Conservation (phyloP, 2,888 invertebrate species). For the Drosophila planitibia region DNA sequence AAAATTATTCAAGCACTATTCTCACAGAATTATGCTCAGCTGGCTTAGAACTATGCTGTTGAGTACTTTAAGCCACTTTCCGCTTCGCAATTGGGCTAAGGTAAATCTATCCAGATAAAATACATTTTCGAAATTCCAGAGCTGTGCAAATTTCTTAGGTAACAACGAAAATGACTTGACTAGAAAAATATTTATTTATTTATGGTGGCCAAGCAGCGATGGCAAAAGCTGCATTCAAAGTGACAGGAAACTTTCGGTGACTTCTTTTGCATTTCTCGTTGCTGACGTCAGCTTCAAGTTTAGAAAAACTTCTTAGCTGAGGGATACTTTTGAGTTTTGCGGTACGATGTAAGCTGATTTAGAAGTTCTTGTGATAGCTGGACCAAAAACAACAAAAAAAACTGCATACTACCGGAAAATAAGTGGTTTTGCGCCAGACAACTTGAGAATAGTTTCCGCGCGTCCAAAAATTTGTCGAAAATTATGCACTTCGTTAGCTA, state of each 20-base stretch:
- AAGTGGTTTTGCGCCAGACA: slow-evolving; percentile 29
- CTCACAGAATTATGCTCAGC: neutral
- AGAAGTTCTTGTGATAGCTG: slow-evolving; percentile 43
- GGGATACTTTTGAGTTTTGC: slow-evolving; percentile 58
- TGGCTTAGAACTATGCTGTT: neutral
- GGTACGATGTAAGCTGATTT: slow-evolving; percentile 51
- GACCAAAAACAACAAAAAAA: slow-evolving; percentile 8
- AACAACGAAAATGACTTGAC: slow-evolving; percentile 49
- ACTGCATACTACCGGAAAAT: slow-evolving; percentile 23
- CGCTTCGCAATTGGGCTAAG: slow-evolving; percentile 32
- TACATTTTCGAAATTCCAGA: slow-evolving; percentile 40
- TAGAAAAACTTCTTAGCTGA: slow-evolving; percentile 48
- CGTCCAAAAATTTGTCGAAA: slow-evolving; percentile 8
- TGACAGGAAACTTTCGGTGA: slow-evolving; percentile 58
- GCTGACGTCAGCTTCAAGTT: slow-evolving; percentile 56
- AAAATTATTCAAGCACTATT: neutral
- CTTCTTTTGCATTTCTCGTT: slow-evolving; percentile 43
- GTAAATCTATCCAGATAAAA: slow-evolving; percentile 25
- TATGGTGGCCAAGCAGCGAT: neutral
- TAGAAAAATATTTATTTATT: slow-evolving; percentile 58
- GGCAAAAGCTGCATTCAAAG: slow-evolving; percentile 47
- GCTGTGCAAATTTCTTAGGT: slow-evolving; percentile 47
- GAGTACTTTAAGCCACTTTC: slow-evolving; percentile 17
- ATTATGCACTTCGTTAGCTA: neutral
- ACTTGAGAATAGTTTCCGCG: slow-evolving; percentile 18